These are phyloP conservation scores for Apoderus coryli DNA, from an alignment of 2,888 invertebrate genomes.

Conservation along the genomic window DNA sequence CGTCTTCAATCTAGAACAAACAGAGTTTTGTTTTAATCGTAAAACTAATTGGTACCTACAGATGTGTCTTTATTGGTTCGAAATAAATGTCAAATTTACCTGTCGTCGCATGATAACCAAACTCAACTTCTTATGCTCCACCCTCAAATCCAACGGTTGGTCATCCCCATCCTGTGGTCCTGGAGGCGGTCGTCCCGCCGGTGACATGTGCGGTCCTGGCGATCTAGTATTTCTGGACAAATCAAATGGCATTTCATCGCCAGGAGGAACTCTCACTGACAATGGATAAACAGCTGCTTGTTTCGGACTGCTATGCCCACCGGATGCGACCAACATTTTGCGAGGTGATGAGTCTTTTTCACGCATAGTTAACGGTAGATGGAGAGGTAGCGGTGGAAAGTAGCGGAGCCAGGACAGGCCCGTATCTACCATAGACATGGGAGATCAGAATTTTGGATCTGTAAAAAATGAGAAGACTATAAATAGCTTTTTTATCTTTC, in stretches of 20 bases:
- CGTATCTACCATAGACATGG: conserved; percentile 62
- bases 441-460: conserved; percentile 26
- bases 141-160: conserved; percentile 76
- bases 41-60: too few species aligned
- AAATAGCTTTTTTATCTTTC: conserved; percentile 5
- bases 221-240: conserved; percentile 36
- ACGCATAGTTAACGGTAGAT: conserved; percentile 54
- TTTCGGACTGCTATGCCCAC: conserved; percentile 52
- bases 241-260: conserved; percentile 48
- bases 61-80: too few species aligned
- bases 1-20: conserved; percentile 45
- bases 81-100: too few species aligned
- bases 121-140: conserved; percentile 63
- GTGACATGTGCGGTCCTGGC: conserved; percentile 39
- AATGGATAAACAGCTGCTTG: conserved; percentile 61
- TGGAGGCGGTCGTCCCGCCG: conserved; percentile 40
- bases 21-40: too few species aligned
- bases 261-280: conserved; percentile 42
- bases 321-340: conserved; percentile 55
- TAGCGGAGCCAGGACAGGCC: conserved; percentile 19
- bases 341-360: conserved; percentile 86
- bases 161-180: conserved; percentile 41
- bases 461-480: conserved; percentile 14
- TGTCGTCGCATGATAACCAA: conserved; percentile 34
- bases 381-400: conserved; percentile 28